Evolutionary conservation across 2,113 vertebrate species (phyloP).

Genomic region (Ochotona princeps): DNA sequence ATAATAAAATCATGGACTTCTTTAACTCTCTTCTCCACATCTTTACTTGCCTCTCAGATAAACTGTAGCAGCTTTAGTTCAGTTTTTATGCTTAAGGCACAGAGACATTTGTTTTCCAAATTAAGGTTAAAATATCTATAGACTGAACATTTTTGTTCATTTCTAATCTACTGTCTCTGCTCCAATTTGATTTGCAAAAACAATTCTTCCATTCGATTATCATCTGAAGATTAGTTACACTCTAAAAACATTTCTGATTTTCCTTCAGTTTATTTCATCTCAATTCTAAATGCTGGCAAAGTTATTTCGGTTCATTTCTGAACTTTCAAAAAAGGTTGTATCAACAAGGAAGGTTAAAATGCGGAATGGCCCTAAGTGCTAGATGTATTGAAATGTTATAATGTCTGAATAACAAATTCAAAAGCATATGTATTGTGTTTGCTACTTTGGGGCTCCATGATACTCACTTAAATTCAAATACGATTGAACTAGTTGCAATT

Average conservation of each 20-base stretch:
- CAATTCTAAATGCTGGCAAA: background rate
- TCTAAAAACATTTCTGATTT: background rate
- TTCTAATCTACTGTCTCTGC: background rate
- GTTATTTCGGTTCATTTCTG: background rate
- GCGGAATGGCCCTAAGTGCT: background rate
- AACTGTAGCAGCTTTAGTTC: background rate
- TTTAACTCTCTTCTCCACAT: background rate
- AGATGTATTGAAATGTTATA: background rate
- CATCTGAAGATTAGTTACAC: background rate
- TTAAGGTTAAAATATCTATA: background rate
- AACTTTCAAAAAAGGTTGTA: background rate
- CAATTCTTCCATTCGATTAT: background rate
- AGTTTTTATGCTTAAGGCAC: background rate
- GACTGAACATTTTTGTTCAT: background rate
- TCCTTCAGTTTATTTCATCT: background rate
- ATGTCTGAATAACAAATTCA: background rate
- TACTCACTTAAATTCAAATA: background rate
- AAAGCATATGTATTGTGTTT: background rate
- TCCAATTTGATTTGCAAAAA: slow-evolving; percentile 32
- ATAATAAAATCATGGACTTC: slow-evolving; percentile 1
- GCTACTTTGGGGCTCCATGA: background rate
- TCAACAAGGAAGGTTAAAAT: slow-evolving; percentile 3
- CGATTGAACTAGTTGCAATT: slow-evolving; percentile 7
- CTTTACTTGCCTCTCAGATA: background rate
- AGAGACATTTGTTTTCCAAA: background rate